Evolutionary conservation across 2,113 vertebrate species (phyloP), one percentile per base, ranked within the genome.

Genomic region (Galeopterus variegatus): DNA sequence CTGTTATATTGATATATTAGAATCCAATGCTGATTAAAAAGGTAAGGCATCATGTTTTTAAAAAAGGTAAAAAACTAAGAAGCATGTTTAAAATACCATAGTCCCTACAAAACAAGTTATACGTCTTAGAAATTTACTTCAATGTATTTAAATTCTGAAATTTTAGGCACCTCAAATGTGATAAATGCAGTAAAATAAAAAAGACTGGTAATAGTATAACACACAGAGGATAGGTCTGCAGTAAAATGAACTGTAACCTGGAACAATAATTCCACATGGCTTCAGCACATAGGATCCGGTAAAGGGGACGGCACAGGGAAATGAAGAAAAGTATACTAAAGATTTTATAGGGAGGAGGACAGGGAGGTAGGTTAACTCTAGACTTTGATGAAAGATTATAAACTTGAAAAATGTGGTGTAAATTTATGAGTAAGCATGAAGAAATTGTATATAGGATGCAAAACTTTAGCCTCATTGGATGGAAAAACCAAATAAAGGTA

Each of bases 391-490:
- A 50, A 75, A 26, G n/a, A n/a, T 52, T 45, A 82, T 17, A 79
- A 67, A 80, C 13, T 77, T 94, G 21, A 23, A 83, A 75, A 52
- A 11, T n/a, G 62, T 31, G 2, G 31, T 70, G 19, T 58, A 93
- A 70, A 69, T 84, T 45, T 88, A 18, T 88, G 26, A 94, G 13
- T 60, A 82, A 89, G 67, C 80, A 75, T 50, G 87, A 90, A 28
- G 69, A 70, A 13, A 60, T 83, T 90, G 73, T 75, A 95, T 69
- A 50, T 58, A 87, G 17, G 18, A 64, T 50, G 31, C 0, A 56
- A 48, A 93, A 88, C 23, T 93, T 62, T 50, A 79, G 50, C 75
- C 87, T 90, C 69, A 86, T 33, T 41, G 56, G 10, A 58, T 3
- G 17, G 13, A 60, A 82, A 86, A 77, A 50, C 6, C 70, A 23